Conservation (phyloP, 2,888 invertebrate species). For the Hypomecis punctinalis region DNA sequence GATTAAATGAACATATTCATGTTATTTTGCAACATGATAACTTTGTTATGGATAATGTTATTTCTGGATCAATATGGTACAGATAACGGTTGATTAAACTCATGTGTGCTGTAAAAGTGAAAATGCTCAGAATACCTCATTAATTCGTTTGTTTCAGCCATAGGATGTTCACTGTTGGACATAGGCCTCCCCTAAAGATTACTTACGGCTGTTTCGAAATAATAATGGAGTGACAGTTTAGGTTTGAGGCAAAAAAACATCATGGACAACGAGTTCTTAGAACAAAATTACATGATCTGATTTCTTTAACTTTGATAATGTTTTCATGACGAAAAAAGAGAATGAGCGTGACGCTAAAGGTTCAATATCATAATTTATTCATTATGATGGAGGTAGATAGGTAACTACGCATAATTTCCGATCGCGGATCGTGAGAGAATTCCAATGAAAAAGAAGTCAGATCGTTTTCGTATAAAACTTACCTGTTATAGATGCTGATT, state of each 20-base stretch:
- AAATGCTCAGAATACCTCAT: no score
- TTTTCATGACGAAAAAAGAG: not conserved
- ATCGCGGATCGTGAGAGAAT: constrained; percentile 59
- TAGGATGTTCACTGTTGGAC: no score
- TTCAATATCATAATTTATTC: constrained; percentile 33
- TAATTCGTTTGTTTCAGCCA: no score
- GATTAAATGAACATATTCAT: no score
- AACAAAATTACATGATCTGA: not conserved
- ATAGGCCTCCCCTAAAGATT: no score
- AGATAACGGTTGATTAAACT: no score
- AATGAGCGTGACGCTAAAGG: not conserved
- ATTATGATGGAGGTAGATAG: constrained; percentile 28
- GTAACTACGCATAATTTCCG: constrained; percentile 54
- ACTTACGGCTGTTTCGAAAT: constrained; percentile 1
- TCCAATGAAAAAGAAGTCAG: constrained; percentile 51
- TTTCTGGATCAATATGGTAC: no score
- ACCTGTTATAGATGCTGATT: constrained; percentile 55
- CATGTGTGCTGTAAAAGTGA: no score
- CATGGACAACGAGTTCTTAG: constrained; percentile 10
- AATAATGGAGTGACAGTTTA: constrained; percentile 12
- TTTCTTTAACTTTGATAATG: not conserved
- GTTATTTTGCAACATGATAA: no score
- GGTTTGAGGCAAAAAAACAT: constrained; percentile 13
- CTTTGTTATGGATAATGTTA: no score
- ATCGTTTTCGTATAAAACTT: constrained; percentile 45